Percentiles rank a stretch among this genome's conserved stretches.
These are phyloP conservation scores for Zaprionus obscuricornis DNA, from an alignment of 2,888 invertebrate species.

Conservation along the genomic window DNA sequence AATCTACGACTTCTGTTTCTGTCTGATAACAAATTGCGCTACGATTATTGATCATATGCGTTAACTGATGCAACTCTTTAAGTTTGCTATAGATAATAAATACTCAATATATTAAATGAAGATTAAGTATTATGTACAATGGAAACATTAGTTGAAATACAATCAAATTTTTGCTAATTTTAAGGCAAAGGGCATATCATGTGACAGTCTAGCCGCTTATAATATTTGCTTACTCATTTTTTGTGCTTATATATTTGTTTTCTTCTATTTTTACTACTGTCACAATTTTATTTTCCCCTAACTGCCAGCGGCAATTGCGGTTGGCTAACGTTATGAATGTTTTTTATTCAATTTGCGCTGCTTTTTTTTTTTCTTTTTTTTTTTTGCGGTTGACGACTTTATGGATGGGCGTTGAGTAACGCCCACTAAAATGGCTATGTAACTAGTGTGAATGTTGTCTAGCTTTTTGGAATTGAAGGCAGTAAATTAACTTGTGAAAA, in stretches of 20 bases:
- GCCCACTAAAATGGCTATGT: slow-evolving; percentile 19
- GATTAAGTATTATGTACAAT: too few species aligned
- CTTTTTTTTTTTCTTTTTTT: slow-evolving; percentile 16
- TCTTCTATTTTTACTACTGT: slow-evolving; percentile 55
- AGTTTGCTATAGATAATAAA: too few species aligned
- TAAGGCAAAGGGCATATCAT: slow-evolving; percentile 22
- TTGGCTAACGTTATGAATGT: slow-evolving; percentile 48
- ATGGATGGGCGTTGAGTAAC: slow-evolving; percentile 22
- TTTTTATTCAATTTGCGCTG: slow-evolving; percentile 60
- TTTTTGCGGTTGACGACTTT: slow-evolving; percentile 23
- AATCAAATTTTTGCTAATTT: too few species aligned
- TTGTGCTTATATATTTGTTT: slow-evolving; percentile 36
- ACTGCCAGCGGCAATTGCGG: slow-evolving; percentile 40
- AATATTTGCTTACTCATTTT: slow-evolving; percentile 17
- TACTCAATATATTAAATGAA: too few species aligned
- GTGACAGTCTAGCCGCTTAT: neutral
- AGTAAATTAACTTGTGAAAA: slow-evolving; percentile 48
- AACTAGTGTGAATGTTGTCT: slow-evolving; percentile 19
- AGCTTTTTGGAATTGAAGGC: slow-evolving; percentile 30
- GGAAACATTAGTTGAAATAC: too few species aligned
- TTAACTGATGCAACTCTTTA: too few species aligned
- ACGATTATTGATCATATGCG: too few species aligned
- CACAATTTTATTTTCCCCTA: slow-evolving; percentile 56
- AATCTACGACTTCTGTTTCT: slow-evolving; percentile 11
- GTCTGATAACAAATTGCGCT: slow-evolving; percentile 1